Conservation (phyloP, 35 echinoderm and acorn worm species). For the Antedon bifida region DNA sequence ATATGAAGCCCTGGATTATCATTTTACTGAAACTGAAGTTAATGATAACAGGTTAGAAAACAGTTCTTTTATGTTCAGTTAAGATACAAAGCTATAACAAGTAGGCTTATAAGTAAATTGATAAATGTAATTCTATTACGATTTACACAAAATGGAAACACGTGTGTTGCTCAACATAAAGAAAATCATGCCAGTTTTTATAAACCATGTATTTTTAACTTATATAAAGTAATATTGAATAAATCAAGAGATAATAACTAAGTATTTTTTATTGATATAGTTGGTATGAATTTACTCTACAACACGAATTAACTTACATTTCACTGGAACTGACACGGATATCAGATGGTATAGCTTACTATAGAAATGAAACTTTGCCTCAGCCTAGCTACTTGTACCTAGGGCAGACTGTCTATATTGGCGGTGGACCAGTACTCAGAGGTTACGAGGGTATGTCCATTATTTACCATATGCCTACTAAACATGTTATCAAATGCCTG, state of each 20-base stretch:
- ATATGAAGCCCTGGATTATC: background rate
- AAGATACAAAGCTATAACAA: too few species aligned
- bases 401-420: background rate
- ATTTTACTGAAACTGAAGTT: background rate
- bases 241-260: too few species aligned
- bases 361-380: background rate
- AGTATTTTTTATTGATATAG: background rate
- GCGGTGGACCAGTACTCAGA: background rate
- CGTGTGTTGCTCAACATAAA: too few species aligned
- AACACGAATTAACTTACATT: background rate
- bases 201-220: too few species aligned
- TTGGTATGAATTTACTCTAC: background rate
- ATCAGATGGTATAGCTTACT: background rate
- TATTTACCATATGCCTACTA: too few species aligned
- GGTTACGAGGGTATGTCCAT: background rate
- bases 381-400: background rate
- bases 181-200: too few species aligned
- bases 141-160: too few species aligned
- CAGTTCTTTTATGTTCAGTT: too few species aligned
- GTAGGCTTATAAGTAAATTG: too few species aligned
- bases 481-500: too few species aligned
- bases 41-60: background rate
- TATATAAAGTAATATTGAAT: too few species aligned
- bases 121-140: too few species aligned
- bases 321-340: background rate